These are phyloP conservation scores for Drosophila histrio DNA, from an alignment of 2,888 invertebrate genomes.

Conservation along the genomic window DNA sequence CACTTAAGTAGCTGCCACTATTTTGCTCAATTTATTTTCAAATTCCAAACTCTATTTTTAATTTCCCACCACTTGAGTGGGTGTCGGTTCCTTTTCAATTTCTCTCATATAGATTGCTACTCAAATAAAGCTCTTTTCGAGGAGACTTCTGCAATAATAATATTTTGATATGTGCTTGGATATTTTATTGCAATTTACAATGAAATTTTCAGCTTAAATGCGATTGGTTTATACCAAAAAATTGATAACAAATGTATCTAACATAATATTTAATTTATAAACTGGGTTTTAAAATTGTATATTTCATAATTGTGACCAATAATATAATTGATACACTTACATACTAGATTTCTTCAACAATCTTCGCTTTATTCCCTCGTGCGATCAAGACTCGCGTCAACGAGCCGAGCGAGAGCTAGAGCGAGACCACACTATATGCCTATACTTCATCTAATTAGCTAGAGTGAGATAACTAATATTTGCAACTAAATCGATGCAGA, in stretches of 20 bases:
- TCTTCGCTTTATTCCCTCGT: too few relatives aligned
- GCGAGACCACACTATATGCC: too few relatives aligned
- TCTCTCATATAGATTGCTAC: conserved; percentile 7
- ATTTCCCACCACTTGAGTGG: conserved; percentile 53
- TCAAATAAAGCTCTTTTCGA: conserved; percentile 2
- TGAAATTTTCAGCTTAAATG: neutral
- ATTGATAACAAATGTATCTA: neutral
- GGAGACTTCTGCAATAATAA: conserved; percentile 14
- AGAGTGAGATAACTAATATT: too few relatives aligned
- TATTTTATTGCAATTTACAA: conserved; percentile 2
- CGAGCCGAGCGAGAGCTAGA: too few relatives aligned
- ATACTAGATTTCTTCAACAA: too few relatives aligned
- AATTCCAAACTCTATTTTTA: conserved; percentile 52
- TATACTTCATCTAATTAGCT: too few relatives aligned
- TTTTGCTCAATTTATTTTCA: conserved; percentile 77
- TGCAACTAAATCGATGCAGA: too few relatives aligned
- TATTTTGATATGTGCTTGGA: conserved; percentile 1
- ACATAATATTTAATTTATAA: neutral
- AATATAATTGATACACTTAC: too few relatives aligned
- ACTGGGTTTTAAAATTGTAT: neutral
- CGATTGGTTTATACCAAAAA: conserved; percentile 1
- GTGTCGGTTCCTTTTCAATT: conserved; percentile 39
- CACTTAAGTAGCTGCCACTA: conserved; percentile 79
- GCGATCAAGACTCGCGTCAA: too few relatives aligned
- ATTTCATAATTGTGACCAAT: neutral